These are phyloP conservation scores for Buathra laborator DNA, from an alignment of 2,888 invertebrate species.

Conservation along the genomic window DNA sequence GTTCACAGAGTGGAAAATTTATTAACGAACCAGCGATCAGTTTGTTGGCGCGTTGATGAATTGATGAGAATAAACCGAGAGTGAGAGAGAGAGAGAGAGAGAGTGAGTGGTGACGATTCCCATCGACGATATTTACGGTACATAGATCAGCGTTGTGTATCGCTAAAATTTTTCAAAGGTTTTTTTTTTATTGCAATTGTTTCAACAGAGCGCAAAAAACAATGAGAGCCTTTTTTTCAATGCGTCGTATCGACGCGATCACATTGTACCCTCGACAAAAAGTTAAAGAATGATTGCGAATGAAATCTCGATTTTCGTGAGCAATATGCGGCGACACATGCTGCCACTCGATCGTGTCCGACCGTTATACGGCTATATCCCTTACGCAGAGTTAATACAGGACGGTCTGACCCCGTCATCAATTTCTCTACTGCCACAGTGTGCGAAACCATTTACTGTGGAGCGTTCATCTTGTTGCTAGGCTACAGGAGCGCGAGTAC, in stretches of 20 bases:
- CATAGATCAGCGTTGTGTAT: neutral
- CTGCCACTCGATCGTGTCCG: conserved; percentile 33
- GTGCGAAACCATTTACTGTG: conserved; percentile 36
- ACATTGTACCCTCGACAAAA: neutral
- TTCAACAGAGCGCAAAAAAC: neutral
- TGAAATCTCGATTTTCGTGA: neutral
- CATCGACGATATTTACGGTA: neutral
- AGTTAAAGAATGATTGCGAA: neutral
- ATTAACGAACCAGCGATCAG: conserved; percentile 32
- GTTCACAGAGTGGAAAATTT: conserved; percentile 36
- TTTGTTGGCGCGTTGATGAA: neutral
- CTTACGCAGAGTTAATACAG: conserved; percentile 21
- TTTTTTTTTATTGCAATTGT: neutral
- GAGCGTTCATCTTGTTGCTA: conserved; percentile 63
- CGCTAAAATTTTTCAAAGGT: neutral
- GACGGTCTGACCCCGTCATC: conserved; percentile 18
- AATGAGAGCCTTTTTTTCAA: neutral
- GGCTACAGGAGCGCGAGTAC: conserved; percentile 49
- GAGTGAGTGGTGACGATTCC: neutral
- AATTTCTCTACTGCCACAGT: conserved; percentile 5
- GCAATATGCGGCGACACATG: conserved; percentile 5
- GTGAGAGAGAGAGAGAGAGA: too few species aligned
- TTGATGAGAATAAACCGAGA: neutral
- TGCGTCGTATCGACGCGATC: neutral
- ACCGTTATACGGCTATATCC: conserved; percentile 31